phyloP scores from a whole-genome alignment of 2,888 invertebrate species.

The Linnaemya tessellans region DNA sequence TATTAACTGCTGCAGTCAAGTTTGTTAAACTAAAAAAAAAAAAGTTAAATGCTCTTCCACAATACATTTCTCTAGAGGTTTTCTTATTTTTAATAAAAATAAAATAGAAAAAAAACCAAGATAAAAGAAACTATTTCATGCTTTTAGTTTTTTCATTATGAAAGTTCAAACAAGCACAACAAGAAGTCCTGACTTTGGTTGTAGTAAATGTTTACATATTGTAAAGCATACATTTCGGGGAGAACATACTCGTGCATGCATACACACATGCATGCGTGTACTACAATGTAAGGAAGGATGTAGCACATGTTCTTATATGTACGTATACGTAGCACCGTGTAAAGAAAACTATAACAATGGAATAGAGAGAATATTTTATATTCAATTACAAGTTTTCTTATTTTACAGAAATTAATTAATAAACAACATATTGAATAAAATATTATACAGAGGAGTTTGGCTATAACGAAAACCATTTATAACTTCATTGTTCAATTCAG shows the following conservation, averaged over 20 bases:
- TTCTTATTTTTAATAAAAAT: neutral
- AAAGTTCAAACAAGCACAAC: constrained; percentile 17
- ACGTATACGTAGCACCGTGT: too few species aligned
- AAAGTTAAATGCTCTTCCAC: neutral
- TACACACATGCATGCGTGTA: neutral
- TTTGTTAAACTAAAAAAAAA: neutral
- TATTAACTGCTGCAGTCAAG: neutral
- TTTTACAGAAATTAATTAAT: neutral
- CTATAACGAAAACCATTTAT: too few species aligned
- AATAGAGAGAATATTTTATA: neutral
- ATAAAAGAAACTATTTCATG: constrained; percentile 14
- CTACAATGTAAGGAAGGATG: too few species aligned
- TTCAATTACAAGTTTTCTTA: neutral
- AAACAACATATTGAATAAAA: neutral
- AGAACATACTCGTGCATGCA: neutral
- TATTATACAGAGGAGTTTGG: neutral
- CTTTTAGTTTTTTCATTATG: neutral
- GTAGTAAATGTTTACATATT: constrained; percentile 9
- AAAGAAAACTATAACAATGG: neutral
- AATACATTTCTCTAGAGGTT: constrained; percentile 36
- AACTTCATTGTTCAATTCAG: too few species aligned
- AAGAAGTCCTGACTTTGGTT: neutral
- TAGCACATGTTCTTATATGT: neutral
- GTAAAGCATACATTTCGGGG: constrained; percentile 16
- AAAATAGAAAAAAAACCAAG: neutral